These are phyloP conservation scores for Oreotrochilus melanogaster DNA, from an alignment of 2,113 vertebrate species.

Conservation along the genomic window DNA sequence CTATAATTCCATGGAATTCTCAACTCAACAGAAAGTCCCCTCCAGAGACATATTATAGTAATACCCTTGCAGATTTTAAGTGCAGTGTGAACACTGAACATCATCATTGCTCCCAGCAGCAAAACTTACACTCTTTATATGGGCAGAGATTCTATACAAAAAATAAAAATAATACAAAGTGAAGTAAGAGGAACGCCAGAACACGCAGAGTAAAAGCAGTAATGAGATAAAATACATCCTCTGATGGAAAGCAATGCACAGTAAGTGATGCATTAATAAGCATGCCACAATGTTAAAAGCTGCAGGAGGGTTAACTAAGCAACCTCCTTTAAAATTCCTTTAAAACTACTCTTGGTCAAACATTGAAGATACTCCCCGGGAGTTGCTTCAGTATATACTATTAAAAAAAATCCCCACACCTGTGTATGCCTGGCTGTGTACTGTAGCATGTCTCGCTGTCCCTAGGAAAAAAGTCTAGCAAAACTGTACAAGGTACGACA, in stretches of 20 bases:
- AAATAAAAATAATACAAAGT: not conserved
- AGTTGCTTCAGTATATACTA: not conserved
- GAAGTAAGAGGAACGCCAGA: not conserved
- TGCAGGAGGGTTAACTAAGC: not conserved
- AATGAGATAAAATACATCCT: not conserved
- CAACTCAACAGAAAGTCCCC: not conserved
- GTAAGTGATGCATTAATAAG: not conserved
- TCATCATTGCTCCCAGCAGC: not conserved
- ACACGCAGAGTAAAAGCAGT: not conserved
- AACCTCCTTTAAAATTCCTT: not conserved
- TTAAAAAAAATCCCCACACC: not conserved
- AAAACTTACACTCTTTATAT: not conserved
- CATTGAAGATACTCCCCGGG: not conserved
- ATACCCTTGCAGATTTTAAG: not conserved
- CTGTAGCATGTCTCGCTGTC: not conserved
- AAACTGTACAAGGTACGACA: not conserved
- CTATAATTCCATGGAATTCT: not conserved
- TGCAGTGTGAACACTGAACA: not conserved
- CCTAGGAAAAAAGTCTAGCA: not conserved
- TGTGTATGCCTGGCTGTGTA: not conserved
- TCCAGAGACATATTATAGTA: not conserved
- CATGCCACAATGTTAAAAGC: not conserved
- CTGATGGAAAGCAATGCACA: not conserved
- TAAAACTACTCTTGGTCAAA: not conserved
- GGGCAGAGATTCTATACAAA: not conserved